Percentiles rank a stretch among this genome's conserved stretches.
Conservation (phyloP, 2,113 vertebrate genomes). For the Fulica atra region DNA sequence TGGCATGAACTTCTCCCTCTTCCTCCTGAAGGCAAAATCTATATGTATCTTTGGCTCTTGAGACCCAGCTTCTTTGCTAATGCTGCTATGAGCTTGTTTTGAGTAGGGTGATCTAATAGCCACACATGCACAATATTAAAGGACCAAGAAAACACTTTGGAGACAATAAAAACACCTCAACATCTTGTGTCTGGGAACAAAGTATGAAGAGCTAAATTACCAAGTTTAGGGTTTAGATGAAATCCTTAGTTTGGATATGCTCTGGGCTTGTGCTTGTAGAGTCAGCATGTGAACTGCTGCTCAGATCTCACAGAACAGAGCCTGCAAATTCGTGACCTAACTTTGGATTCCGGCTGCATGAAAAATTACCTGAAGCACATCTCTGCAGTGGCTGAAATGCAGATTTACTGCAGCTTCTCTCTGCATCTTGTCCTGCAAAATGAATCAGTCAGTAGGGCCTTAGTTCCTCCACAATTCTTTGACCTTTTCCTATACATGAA, state of each 20-base stretch:
- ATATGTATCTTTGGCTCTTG: neutral
- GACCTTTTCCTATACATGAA: neutral
- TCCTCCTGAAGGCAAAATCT: neutral
- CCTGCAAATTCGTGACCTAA: neutral
- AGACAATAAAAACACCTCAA: neutral
- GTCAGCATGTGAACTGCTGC: neutral
- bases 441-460: neutral
- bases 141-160: neutral
- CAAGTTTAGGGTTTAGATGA: neutral
- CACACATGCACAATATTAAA: neutral
- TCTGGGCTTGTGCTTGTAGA: neutral
- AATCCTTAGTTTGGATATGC: neutral
- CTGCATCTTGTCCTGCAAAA: neutral
- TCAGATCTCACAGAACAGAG: neutral
- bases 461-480: neutral
- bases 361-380: neutral
- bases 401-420: neutral
- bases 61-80: neutral
- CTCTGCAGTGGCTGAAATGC: neutral
- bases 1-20: neutral
- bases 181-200: neutral
- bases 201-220: neutral
- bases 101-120: neutral
- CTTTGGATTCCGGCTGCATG: neutral
- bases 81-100: neutral